A percentile compares a stretch with the other conserved stretches of the same genome.
Conservation (phyloP, 2,797 vertebrate genomes). For the Cygnus olor region DNA sequence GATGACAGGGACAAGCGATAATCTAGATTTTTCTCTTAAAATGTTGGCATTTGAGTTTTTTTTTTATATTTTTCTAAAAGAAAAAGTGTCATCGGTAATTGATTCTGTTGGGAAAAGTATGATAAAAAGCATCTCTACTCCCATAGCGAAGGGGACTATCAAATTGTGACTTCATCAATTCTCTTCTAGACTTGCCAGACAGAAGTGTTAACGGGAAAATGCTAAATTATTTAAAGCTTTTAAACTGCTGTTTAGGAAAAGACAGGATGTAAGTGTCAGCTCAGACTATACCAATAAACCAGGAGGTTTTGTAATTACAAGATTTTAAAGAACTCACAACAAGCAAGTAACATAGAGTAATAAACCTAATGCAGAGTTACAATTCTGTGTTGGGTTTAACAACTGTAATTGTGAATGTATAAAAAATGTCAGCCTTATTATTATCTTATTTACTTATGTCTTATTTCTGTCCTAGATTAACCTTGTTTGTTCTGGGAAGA, state of each 20-base stretch:
- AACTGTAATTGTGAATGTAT: neutral
- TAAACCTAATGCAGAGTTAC: neutral
- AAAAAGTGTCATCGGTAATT: constrained; percentile 37
- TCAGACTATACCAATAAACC: neutral
- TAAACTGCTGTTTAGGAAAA: neutral
- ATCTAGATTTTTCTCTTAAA: constrained; percentile 22
- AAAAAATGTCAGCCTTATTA: neutral
- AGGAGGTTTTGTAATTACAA: neutral
- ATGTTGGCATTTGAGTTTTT: neutral
- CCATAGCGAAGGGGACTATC: neutral
- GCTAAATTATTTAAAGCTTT: constrained; percentile 3
- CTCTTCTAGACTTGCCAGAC: neutral
- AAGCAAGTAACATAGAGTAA: neutral
- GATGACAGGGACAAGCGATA: neutral
- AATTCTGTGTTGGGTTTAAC: neutral
- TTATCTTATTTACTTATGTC: neutral
- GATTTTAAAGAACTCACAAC: neutral
- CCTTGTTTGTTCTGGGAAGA: neutral
- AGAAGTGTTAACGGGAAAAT: constrained; percentile 2
- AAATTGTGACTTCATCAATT: constrained; percentile 3
- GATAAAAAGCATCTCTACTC: neutral
- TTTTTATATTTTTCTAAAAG: constrained; percentile 28
- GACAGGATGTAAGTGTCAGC: neutral
- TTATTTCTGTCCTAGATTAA: neutral
- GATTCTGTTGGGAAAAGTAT: constrained; percentile 23